Conservation (phyloP, 2,888 invertebrate genomes). For the Drosophila merina region DNA sequence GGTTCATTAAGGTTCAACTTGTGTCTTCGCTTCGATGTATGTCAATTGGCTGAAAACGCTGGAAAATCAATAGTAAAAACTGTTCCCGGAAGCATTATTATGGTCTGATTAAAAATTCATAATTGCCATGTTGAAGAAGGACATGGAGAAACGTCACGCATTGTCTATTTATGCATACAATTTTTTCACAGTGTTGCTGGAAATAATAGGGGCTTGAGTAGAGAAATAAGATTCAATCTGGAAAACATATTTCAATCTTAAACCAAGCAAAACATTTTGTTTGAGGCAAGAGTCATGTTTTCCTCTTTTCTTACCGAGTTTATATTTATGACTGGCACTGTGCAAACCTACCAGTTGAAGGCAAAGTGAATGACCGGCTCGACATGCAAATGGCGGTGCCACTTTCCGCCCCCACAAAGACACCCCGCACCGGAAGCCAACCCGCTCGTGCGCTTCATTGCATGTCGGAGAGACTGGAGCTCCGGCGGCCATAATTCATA, state of each 20-base stretch:
- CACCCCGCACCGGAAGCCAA: conserved; percentile 41
- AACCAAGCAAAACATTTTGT: neutral
- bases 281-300: neutral
- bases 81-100: conserved; percentile 58
- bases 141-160: conserved; percentile 35
- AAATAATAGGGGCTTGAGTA: neutral
- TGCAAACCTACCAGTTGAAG: conserved; percentile 25
- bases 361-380: conserved; percentile 63
- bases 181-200: neutral
- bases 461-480: conserved; percentile 51
- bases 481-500: conserved; percentile 44
- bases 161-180: conserved; percentile 46
- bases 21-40: conserved; percentile 35
- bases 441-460: conserved; percentile 62
- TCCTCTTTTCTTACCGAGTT: neutral
- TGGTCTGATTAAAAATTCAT: conserved; percentile 63
- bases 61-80: conserved; percentile 63
- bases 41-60: conserved; percentile 36
- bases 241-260: neutral
- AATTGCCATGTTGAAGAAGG: conserved; percentile 46
- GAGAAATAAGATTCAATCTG: neutral
- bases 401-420: conserved; percentile 15
- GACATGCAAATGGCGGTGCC: conserved; percentile 61
- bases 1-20: conserved; percentile 25
- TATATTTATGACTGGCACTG: conserved; percentile 4